A percentile compares a stretch with the other conserved stretches of the same genome.
These are phyloP conservation scores for Rhinogobio ventralis DNA, from an alignment of 2,797 vertebrate genomes.

Conservation along the genomic window DNA sequence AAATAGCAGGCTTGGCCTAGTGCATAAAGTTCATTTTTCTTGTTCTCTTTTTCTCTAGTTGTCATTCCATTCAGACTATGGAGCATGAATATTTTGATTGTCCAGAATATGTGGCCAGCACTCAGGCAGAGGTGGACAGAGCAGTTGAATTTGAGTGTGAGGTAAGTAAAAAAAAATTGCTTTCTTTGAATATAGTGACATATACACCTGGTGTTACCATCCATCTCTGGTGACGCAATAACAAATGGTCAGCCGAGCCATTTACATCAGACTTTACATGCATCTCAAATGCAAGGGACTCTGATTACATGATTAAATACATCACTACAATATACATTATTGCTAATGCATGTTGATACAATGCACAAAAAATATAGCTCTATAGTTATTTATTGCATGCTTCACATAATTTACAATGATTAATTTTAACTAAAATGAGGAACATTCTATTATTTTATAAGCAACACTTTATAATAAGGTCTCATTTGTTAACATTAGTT, in stretches of 20 bases:
- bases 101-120: constrained; percentile 89
- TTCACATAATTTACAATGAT: too few species aligned
- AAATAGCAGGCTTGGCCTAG: neutral
- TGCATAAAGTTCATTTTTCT: constrained; percentile 1
- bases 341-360: neutral
- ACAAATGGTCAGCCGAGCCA: neutral
- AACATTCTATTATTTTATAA: too few species aligned
- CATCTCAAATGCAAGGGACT: neutral
- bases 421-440: too few species aligned
- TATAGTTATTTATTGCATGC: too few species aligned
- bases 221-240: neutral
- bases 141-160: constrained; percentile 93
- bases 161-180: constrained; percentile 78
- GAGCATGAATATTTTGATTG: constrained; percentile 94
- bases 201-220: neutral
- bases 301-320: neutral
- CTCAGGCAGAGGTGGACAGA: constrained; percentile 86
- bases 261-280: neutral
- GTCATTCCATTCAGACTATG: constrained; percentile 94
- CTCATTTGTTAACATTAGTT: too few species aligned
- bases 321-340: neutral
- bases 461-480: too few species aligned
- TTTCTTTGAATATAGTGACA: neutral
- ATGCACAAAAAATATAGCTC: too few species aligned
- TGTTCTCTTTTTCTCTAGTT: constrained; percentile 72